These are phyloP conservation scores for Chelonoidis abingdonii DNA, from an alignment of 2,113 vertebrate genomes.

Conservation along the genomic window DNA sequence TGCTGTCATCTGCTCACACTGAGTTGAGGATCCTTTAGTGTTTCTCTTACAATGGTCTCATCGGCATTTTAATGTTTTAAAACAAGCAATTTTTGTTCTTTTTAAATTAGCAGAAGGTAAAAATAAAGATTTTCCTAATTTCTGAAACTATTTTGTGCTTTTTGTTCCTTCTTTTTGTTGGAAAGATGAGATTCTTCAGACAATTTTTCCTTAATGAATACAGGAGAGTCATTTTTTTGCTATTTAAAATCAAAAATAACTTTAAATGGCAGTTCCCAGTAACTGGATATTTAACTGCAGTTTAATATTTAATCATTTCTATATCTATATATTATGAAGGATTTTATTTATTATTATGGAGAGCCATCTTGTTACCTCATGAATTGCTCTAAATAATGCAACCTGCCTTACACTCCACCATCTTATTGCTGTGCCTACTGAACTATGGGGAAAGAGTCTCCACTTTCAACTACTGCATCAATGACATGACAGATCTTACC, in stretches of 20 bases:
- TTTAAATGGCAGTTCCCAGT: conserved; percentile 1
- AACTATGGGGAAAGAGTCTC: neutral
- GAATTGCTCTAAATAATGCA: neutral
- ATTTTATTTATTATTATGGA: neutral
- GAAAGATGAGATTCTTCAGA: neutral
- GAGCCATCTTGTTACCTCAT: neutral
- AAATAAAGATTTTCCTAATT: conserved; percentile 71
- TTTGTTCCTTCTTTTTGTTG: conserved; percentile 34
- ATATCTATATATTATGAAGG: neutral
- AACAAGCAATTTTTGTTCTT: conserved; percentile 65
- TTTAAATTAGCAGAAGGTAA: conserved; percentile 67
- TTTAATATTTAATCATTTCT: neutral
- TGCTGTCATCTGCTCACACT: conserved; percentile 54
- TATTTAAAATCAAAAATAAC: neutral
- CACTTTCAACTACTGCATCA: neutral
- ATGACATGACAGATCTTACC: neutral
- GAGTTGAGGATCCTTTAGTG: conserved; percentile 5
- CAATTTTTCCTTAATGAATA: neutral
- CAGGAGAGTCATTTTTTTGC: neutral
- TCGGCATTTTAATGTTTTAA: conserved; percentile 67
- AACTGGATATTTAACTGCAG: neutral
- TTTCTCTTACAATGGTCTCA: conserved; percentile 35
- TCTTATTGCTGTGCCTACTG: neutral
- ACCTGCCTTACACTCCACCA: neutral
- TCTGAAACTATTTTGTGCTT: conserved; percentile 64